Evolutionary conservation across 1,140 invertebrate species (phyloP), one percentile per base, ranked within the genome.

Genomic region (Sycobia sp.): DNA sequence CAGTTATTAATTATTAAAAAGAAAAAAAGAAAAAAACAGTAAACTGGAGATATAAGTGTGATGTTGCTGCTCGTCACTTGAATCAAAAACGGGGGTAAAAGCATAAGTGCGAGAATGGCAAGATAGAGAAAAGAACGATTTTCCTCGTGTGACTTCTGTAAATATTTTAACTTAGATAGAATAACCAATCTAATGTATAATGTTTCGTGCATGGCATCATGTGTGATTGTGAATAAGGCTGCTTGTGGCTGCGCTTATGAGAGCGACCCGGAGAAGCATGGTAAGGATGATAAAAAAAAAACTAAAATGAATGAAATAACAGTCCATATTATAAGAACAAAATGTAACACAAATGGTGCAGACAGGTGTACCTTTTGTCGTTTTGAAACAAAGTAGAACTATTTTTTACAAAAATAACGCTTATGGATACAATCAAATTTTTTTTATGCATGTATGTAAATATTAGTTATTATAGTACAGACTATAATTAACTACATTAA

Each of bases 211-310:
- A 72, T 73, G 71, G 73, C 70, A 68, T 75, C 65, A 73, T 71
- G 62, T 56, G 74, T 74, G 77, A 80, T 78, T 80, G 80, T 80
- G 79, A 82, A 56, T 81, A 78, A 74, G 73, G 76, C 74, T 80
- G 76, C 73, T 72, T 72, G 69, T 65, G 71, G 67, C 55, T 46
- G 18, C 41, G 41, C 54, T 58, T 27, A 10, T 7, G 9, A 27
- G 29, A 51, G 57, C 16, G n/a, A 41, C 22, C 20, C 22, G 34
- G 18, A n/a, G 16, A 46, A 16, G 20, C 50, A 53, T 27, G 27
- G 59, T 53, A 54, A 54, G 14, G 14, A 60, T 51, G 38, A 47
- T 5, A 29, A 51, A 13, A 39, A 47, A 23, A 58, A 38, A 27
- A 1, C 11, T 11, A 32, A n/a, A n/a, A n/a, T n/a, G n/a, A 4